These are phyloP conservation scores for Frankliniella intonsa DNA, from an alignment of 2,888 invertebrate species.

Conservation along the genomic window DNA sequence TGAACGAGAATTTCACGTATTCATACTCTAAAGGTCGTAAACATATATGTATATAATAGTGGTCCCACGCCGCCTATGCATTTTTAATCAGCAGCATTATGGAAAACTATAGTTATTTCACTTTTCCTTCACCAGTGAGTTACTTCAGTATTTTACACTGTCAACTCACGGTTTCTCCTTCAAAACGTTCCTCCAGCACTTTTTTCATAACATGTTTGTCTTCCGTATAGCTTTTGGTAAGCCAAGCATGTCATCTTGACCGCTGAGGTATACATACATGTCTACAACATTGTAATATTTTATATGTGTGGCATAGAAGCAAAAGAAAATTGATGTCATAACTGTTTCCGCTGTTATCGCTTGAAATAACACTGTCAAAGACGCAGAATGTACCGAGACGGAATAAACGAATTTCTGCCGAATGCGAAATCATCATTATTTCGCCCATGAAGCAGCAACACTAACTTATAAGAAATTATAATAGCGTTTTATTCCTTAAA, in stretches of 20 bases:
- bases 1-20: too few species aligned
- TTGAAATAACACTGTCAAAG: background rate
- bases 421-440: background rate
- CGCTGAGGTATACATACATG: constrained; percentile 24
- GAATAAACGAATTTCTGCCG: background rate
- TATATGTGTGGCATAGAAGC: constrained; percentile 20
- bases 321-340: background rate
- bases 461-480: too few species aligned
- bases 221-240: background rate
- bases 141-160: too few species aligned
- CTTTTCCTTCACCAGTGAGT: too few species aligned
- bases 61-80: background rate
- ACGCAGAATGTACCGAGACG: background rate
- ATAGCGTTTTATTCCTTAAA: too few species aligned
- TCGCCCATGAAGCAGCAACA: background rate
- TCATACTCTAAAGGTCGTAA: background rate
- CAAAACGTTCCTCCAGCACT: too few species aligned
- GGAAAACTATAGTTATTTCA: background rate
- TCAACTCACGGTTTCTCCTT: too few species aligned
- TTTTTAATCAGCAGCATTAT: background rate
- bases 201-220: background rate
- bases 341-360: background rate
- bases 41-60: constrained; percentile 23
- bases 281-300: constrained; percentile 1
- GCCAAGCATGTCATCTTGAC: background rate